Base-by-base conservation (phyloP, 2,113 vertebrate species). In the Podarcis raffonei region DNA sequence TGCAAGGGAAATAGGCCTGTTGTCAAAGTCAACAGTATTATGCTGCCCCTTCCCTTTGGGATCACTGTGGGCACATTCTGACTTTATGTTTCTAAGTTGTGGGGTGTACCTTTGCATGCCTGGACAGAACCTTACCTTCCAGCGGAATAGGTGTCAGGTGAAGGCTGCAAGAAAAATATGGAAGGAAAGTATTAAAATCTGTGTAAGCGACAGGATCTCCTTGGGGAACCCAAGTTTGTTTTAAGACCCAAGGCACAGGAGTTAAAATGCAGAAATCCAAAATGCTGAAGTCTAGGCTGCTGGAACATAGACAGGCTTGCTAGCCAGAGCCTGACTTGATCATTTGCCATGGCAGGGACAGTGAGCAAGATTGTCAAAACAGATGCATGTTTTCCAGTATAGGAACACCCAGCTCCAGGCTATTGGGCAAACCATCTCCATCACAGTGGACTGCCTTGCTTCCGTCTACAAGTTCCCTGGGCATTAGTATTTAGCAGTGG, bases 111-210 rank as follows among this genome's bases (percentile, higher is more conserved):
- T 53, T 53, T 53, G 48, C 48, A 53, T 12, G 48, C 48, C 9
- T 53, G 48, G 59, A 65, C 4, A 69, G 30, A 32, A 12, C 32
- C 83, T 57, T 89, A 89, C 89, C 84, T 89, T 48, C 35, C 18
- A 37, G 35, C 53, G 16, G 89, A 89, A 18, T 65, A 81, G 37
- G 75, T 18, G 37, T 80, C 82, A 12, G 32, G 35, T 69, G 42
- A 84, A 59, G 25, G 65, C 78, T 90, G 30, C 78, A 81, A 80
- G 25, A 57, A 53, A 81, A 79, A 84, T 53, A 62, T 6, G 39
- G 18, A 72, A 4, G 12, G 48, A 9, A 6, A 18, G 75, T 3
- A 7, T 25, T 16, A 39, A 75, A 42, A 27, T 25, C 22, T 35
- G 39, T 2, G 8, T 25, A 27, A 77, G 37, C 9, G 4, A 35